Evolutionary conservation across 2,113 vertebrate species (phyloP).

Genomic region (Glaucidium brasilianum): DNA sequence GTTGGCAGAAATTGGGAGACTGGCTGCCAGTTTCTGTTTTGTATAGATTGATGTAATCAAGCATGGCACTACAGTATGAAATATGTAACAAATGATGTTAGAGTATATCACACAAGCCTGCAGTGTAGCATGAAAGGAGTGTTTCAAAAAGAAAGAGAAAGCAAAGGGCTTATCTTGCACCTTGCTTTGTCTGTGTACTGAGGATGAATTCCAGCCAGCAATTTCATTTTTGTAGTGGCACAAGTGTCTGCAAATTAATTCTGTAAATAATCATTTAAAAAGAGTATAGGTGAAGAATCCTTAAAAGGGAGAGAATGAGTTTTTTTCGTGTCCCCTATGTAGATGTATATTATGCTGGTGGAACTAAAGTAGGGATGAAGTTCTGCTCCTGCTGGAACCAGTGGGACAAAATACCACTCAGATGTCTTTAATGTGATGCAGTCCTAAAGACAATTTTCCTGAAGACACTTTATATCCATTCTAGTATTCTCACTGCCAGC

Average conservation of each 20-base stretch:
- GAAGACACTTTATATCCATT: slow-evolving; percentile 49
- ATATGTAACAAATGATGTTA: slow-evolving; percentile 65
- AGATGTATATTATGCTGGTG: background rate
- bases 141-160: background rate
- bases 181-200: background rate
- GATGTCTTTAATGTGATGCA: background rate
- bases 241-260: background rate
- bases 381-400: background rate
- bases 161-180: background rate
- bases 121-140: background rate
- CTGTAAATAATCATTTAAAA: background rate
- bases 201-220: background rate
- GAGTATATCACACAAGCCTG: slow-evolving; percentile 35
- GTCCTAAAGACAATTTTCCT: slow-evolving; percentile 4
- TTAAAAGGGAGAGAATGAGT: background rate
- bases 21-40: slow-evolving; percentile 69
- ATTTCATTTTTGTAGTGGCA: background rate
- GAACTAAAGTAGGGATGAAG: background rate
- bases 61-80: slow-evolving; percentile 66
- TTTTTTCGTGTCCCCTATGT: background rate
- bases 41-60: slow-evolving; percentile 68
- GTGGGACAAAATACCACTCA: background rate
- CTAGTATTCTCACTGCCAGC: slow-evolving; percentile 57
- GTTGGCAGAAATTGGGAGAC: slow-evolving; percentile 69
- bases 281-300: background rate